Conservation (phyloP, 2,113 vertebrate genomes). For the Melospiza georgiana region DNA sequence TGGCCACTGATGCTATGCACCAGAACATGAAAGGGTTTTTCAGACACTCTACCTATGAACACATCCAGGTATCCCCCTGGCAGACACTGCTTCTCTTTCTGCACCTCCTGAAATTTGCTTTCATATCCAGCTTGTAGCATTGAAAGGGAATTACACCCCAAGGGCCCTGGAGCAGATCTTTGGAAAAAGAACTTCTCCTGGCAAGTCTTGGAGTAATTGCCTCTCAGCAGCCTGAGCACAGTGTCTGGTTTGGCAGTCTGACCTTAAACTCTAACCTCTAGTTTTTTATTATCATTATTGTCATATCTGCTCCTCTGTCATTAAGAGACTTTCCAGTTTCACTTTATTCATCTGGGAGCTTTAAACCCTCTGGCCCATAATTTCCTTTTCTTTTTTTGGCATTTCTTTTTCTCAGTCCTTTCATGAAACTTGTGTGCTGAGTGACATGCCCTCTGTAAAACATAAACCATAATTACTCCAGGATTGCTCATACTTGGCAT, state of each 20-base stretch:
- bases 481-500: slow-evolving; percentile 64
- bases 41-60: neutral
- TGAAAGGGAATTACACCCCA: neutral
- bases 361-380: slow-evolving; percentile 58
- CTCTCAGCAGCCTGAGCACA: slow-evolving; percentile 19
- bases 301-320: slow-evolving; percentile 48
- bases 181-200: neutral
- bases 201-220: slow-evolving; percentile 31
- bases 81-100: neutral
- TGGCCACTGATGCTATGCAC: neutral
- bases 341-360: slow-evolving; percentile 47
- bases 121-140: neutral
- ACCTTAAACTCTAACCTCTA: slow-evolving; percentile 47
- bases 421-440: slow-evolving; percentile 53
- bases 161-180: slow-evolving; percentile 17
- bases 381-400: slow-evolving; percentile 45
- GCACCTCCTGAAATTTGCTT: neutral
- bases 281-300: slow-evolving; percentile 43
- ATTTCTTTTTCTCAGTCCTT: slow-evolving; percentile 49
- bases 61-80: neutral
- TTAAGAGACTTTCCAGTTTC: slow-evolving; percentile 43
- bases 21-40: neutral
- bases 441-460: slow-evolving; percentile 60
- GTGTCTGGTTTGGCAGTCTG: slow-evolving; percentile 39
- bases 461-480: slow-evolving; percentile 50